phyloP scores from a whole-genome alignment of 2,888 invertebrate genomes.

The Hyles lineata region DNA sequence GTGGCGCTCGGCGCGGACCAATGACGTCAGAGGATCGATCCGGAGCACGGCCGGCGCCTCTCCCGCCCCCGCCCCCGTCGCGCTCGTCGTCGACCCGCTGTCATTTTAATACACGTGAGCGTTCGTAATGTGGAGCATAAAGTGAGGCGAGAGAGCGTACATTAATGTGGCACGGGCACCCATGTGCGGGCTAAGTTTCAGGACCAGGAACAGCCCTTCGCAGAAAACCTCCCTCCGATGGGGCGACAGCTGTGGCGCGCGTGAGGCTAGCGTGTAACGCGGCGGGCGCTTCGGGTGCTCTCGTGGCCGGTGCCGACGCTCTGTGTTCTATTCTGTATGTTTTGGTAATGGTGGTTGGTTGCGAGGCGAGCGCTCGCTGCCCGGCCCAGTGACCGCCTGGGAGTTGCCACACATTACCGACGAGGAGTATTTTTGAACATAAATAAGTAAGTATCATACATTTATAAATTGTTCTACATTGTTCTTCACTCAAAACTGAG shows the following conservation, averaged over 20 bases:
- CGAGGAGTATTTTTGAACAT: background rate
- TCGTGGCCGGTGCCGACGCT: background rate
- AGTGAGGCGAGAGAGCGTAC: constrained; percentile 28
- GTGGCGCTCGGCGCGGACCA: constrained; percentile 44
- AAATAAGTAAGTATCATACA: constrained; percentile 13
- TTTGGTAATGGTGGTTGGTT: constrained; percentile 12
- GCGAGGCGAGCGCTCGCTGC: background rate
- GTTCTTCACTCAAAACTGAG: background rate
- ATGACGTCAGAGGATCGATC: constrained; percentile 82
- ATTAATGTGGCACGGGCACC: constrained; percentile 72
- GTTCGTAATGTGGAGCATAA: constrained; percentile 31
- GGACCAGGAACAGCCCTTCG: constrained; percentile 98
- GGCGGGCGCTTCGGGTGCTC: constrained; percentile 1
- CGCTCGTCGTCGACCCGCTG: constrained; percentile 50
- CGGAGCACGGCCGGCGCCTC: constrained; percentile 45
- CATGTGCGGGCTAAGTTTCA: constrained; percentile 98
- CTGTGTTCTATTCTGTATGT: background rate
- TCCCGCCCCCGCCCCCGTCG: constrained; percentile 50
- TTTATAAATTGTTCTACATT: background rate
- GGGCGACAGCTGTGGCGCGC: constrained; percentile 92
- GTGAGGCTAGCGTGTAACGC: constrained; percentile 32
- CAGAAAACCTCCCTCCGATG: constrained; percentile 98
- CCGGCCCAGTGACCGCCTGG: constrained; percentile 16
- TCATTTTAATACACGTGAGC: constrained; percentile 64
- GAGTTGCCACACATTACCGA: background rate